Conservation (phyloP, 1,140 invertebrate genomes). For the Aethina tumida region DNA sequence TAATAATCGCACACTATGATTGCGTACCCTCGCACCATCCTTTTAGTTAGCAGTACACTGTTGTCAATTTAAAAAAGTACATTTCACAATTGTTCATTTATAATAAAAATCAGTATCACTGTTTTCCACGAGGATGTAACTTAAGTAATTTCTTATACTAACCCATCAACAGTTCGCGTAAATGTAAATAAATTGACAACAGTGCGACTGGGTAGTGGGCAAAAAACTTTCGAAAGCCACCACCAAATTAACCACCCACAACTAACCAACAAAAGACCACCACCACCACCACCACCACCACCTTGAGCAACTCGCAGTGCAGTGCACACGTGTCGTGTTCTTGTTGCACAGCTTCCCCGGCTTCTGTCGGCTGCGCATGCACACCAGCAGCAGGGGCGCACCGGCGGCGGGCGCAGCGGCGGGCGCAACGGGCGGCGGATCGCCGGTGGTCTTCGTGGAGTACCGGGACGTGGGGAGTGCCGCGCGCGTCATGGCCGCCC, state of each 20-base stretch:
- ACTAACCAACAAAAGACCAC: not conserved
- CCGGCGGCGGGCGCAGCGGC: too few relatives aligned
- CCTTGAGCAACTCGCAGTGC: slow-evolving; percentile 16
- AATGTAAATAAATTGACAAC: too few relatives aligned
- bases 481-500: slow-evolving; percentile 77
- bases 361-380: slow-evolving; percentile 93
- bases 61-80: slow-evolving; percentile 7
- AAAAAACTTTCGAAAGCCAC: slow-evolving; percentile 1
- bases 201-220: too few relatives aligned
- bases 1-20: slow-evolving; percentile 16
- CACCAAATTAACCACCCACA: not conserved
- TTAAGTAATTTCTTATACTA: too few relatives aligned
- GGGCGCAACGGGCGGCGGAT: slow-evolving; percentile 51
- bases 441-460: slow-evolving; percentile 93
- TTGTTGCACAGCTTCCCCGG: slow-evolving; percentile 81
- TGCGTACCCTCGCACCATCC: slow-evolving; percentile 23
- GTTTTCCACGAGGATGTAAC: too few relatives aligned
- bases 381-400: slow-evolving; percentile 62
- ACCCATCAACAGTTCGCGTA: too few relatives aligned
- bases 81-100: slow-evolving; percentile 1
- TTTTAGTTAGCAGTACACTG: slow-evolving; percentile 20
- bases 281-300: slow-evolving; percentile 7
- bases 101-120: not conserved
- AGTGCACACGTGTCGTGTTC: slow-evolving; percentile 31
- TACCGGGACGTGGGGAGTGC: slow-evolving; percentile 87